These are phyloP conservation scores for Proteles cristata DNA, from an alignment of 2,113 vertebrate species.

Conservation along the genomic window DNA sequence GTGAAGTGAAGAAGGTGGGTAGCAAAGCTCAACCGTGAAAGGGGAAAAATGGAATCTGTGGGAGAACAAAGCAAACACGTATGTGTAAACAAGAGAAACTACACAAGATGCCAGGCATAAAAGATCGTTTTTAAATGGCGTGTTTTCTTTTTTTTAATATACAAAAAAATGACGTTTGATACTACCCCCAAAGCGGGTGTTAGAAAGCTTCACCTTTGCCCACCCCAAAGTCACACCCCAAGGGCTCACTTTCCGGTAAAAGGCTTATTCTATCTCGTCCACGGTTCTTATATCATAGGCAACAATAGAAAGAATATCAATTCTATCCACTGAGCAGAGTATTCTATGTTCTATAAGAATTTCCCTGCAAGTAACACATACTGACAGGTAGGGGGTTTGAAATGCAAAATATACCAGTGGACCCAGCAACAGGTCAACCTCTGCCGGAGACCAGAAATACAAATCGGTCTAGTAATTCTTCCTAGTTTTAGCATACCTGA, in stretches of 20 bases:
- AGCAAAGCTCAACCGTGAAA: slow-evolving; percentile 93
- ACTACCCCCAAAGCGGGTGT: neutral
- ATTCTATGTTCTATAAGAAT: neutral
- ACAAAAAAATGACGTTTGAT: neutral
- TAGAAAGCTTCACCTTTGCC: neutral
- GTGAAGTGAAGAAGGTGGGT: slow-evolving; percentile 92
- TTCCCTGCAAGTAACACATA: neutral
- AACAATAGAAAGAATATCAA: neutral
- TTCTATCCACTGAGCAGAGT: neutral
- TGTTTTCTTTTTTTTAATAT: neutral
- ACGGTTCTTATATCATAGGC: neutral
- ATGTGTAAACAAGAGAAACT: neutral
- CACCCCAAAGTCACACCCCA: too few species aligned
- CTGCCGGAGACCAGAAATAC: neutral
- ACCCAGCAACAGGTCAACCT: neutral
- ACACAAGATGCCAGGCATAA: neutral
- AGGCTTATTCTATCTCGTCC: neutral
- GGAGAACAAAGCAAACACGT: slow-evolving; percentile 52
- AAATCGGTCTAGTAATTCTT: neutral
- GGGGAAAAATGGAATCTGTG: slow-evolving; percentile 90
- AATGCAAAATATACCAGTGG: neutral
- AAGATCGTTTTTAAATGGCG: neutral
- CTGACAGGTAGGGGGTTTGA: neutral
- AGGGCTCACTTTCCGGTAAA: neutral
- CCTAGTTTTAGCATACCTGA: neutral